Base-by-base conservation (phyloP, 2,888 invertebrate species). In the Papilio gigon region DNA sequence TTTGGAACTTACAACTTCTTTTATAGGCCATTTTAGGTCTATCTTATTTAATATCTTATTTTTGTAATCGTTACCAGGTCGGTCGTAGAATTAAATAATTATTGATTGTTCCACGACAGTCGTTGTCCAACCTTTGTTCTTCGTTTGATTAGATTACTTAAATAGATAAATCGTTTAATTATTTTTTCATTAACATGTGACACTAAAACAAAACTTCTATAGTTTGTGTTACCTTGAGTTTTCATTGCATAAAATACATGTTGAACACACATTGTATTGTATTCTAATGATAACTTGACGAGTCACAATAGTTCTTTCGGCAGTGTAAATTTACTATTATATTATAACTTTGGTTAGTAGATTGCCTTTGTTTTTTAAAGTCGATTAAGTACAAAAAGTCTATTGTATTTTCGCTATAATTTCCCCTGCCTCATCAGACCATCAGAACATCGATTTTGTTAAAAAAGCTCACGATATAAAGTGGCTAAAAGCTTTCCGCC, bases 401-500 rank as follows among this genome's bases (percentile, higher is more conserved):
- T 44, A 22, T 47, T 47, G 22, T 47, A 47, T 20, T 47, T 47
- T 35, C 27, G 50, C 50, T 59, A 53, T 64, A 68, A 64, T 59
- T 68, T 68, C 53, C 50, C 60, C 27, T 59, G 20, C 22, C 12
- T 33, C 5, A 35, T 20, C 44, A 20, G 35, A 27, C 53, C 40
- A 30, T 37, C 53, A 50, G 50, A 53, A 61, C 37, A 58, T 62
- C 67, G 56, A 63, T 62, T 68, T 68, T 58, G 59, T 65, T 53
- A 47, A 61, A 69, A 68, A 69, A 65, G 42, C 17, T 64, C 22
- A 40, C 67, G 44, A 35, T 64, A 65, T 68, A 71, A 75, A 76
- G 77, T 72, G 75, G 71, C 67, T 75, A 74, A 77, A 76, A 77
- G 73, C 74, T 73, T 74, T 74, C 74, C 74, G 76, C 74, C 78